These are phyloP conservation scores for Dexiosoma caninum DNA, from an alignment of 2,888 invertebrate genomes.

Conservation along the genomic window DNA sequence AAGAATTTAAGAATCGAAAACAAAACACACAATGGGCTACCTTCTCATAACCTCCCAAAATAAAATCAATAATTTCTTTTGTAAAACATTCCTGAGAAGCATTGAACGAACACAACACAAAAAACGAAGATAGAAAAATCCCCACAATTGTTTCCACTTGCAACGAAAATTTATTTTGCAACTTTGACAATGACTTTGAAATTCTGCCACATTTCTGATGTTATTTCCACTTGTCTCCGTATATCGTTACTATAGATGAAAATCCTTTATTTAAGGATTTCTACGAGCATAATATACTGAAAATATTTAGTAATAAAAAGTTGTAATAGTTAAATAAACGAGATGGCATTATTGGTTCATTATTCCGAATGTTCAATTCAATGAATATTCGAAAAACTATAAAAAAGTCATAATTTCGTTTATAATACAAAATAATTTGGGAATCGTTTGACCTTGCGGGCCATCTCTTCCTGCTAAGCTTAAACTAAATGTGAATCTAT, in stretches of 20 bases:
- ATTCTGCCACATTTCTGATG: background rate
- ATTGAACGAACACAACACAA: constrained; percentile 10
- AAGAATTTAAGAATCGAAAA: background rate
- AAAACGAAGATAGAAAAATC: background rate
- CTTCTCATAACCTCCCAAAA: constrained; percentile 6
- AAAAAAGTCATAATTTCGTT: no score
- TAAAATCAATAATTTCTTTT: constrained; percentile 4
- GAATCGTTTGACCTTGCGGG: no score
- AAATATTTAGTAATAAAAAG: background rate
- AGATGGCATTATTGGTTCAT: background rate
- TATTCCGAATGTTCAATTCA: background rate
- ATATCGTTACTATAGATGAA: background rate
- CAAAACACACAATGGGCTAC: background rate
- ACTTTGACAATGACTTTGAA: constrained; percentile 60
- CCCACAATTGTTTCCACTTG: background rate
- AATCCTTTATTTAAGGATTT: constrained; percentile 28
- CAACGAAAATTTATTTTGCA: constrained; percentile 16
- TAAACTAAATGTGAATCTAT: no score
- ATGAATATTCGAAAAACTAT: background rate
- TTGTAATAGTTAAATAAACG: background rate
- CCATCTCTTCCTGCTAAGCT: no score
- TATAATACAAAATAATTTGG: no score
- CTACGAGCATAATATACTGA: background rate
- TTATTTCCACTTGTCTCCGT: background rate
- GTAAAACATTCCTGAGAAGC: constrained; percentile 4